phyloP scores from a whole-genome alignment of 2,888 invertebrate genomes.

The Cantharis flavilabris region DNA sequence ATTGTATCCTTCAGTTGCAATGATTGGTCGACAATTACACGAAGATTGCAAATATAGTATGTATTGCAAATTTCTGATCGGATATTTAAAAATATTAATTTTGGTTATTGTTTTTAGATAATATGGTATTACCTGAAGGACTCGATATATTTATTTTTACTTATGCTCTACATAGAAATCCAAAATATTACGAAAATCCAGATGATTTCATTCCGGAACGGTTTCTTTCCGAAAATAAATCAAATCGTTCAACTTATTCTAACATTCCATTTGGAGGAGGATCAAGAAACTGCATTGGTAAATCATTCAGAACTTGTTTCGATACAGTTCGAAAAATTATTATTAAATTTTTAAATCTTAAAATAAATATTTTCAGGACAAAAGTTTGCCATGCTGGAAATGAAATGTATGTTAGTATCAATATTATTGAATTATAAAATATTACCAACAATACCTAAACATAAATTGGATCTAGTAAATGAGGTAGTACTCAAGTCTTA shows the following conservation, averaged over 20 bases:
- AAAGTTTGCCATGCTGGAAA: slow-evolving; percentile 58
- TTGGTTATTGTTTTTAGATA: neutral
- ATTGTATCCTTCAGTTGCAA: slow-evolving; percentile 60
- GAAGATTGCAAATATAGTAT: slow-evolving; percentile 49
- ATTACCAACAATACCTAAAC: slow-evolving; percentile 40
- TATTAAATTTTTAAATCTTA: slow-evolving; percentile 58
- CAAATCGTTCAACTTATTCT: slow-evolving; percentile 56
- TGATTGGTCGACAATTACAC: slow-evolving; percentile 54
- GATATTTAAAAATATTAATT: neutral
- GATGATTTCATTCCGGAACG: slow-evolving; percentile 61
- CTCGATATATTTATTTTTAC: slow-evolving; percentile 54
- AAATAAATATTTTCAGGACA: slow-evolving; percentile 48
- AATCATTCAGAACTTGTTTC: slow-evolving; percentile 50
- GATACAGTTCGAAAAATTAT: too few relatives aligned
- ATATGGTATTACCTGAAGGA: slow-evolving; percentile 46
- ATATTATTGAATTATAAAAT: slow-evolving; percentile 57
- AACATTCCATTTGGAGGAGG: slow-evolving; percentile 69
- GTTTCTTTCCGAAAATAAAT: slow-evolving; percentile 52
- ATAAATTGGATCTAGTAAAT: slow-evolving; percentile 54
- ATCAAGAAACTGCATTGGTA: slow-evolving; percentile 65
- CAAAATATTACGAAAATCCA: slow-evolving; percentile 60
- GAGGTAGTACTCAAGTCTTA: slow-evolving; percentile 58
- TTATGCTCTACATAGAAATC: slow-evolving; percentile 57
- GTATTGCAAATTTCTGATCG: neutral
- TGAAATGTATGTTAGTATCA: slow-evolving; percentile 58